Percentiles rank a stretch among this genome's conserved stretches.
phyloP scores from a whole-genome alignment of 2,888 invertebrate genomes.

The Allophyes oxyacanthae region DNA sequence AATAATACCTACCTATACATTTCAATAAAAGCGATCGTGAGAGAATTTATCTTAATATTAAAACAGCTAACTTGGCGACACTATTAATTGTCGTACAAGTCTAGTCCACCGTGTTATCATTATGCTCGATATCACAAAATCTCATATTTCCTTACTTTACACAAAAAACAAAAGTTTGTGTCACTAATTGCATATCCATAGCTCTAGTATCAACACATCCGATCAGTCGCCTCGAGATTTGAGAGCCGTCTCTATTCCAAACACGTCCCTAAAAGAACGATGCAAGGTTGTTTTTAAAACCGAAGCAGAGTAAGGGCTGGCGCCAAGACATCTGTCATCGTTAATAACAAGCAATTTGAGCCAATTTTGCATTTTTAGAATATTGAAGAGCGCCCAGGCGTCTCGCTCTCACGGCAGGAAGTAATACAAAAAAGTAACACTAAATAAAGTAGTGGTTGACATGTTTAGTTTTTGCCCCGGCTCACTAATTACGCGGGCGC shows the following conservation, averaged over 20 bases:
- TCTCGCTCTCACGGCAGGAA: conserved; percentile 84
- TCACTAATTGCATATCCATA: conserved; percentile 86
- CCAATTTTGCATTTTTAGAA: conserved; percentile 88
- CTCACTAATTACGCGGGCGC: conserved; percentile 77
- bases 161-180: conserved; percentile 70
- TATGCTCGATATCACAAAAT: conserved; percentile 57
- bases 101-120: conserved; percentile 31
- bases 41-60: conserved; percentile 36
- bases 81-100: conserved; percentile 35
- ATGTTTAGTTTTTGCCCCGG: conserved; percentile 78
- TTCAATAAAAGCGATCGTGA: neutral
- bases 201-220: conserved; percentile 85
- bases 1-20: too few relatives aligned
- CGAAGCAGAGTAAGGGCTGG: conserved; percentile 64
- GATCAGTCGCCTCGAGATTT: conserved; percentile 75
- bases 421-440: conserved; percentile 83
- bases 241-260: conserved; percentile 39
- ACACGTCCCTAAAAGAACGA: conserved; percentile 45
- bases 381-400: conserved; percentile 81
- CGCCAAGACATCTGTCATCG: conserved; percentile 89
- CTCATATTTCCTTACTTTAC: conserved; percentile 62
- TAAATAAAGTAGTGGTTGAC: conserved; percentile 86
- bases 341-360: conserved; percentile 89
- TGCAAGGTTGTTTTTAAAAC: conserved; percentile 59
- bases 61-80: conserved; percentile 18